Evolutionary conservation across 35 echinoderm and acorn worm species (phyloP).

Genomic region (Apostichopus parvimensis): DNA sequence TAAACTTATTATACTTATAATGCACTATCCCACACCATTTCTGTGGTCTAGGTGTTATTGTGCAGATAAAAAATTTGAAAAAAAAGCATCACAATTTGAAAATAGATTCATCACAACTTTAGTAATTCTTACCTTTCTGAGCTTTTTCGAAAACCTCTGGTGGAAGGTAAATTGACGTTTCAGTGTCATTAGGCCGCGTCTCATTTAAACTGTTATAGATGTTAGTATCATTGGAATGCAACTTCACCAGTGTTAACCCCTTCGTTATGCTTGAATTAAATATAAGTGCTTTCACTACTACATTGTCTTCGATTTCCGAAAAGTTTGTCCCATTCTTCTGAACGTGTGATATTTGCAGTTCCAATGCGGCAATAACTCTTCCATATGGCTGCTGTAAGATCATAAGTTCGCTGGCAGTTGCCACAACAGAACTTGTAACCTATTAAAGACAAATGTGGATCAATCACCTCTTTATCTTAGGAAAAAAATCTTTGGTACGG

Average conservation of each 20-base stretch:
- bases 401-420: too few relatives aligned
- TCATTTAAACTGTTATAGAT: background rate
- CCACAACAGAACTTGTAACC: too few relatives aligned
- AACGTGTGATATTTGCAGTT: constrained; percentile 22
- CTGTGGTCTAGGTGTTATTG: too few relatives aligned
- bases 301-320: constrained; percentile 12
- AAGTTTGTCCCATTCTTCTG: background rate
- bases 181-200: background rate
- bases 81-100: too few relatives aligned
- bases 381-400: too few relatives aligned
- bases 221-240: background rate
- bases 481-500: too few relatives aligned
- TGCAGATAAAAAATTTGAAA: too few relatives aligned
- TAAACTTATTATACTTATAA: too few relatives aligned
- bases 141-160: background rate
- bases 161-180: background rate
- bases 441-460: too few relatives aligned
- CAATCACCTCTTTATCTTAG: too few relatives aligned
- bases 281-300: constrained; percentile 24
- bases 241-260: background rate
- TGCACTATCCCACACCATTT: too few relatives aligned
- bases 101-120: too few relatives aligned
- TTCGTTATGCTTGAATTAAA: background rate
- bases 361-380: background rate
- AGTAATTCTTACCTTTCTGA: background rate